These are phyloP conservation scores for Fulica atra DNA, from an alignment of 2,113 vertebrate genomes.

Conservation along the genomic window DNA sequence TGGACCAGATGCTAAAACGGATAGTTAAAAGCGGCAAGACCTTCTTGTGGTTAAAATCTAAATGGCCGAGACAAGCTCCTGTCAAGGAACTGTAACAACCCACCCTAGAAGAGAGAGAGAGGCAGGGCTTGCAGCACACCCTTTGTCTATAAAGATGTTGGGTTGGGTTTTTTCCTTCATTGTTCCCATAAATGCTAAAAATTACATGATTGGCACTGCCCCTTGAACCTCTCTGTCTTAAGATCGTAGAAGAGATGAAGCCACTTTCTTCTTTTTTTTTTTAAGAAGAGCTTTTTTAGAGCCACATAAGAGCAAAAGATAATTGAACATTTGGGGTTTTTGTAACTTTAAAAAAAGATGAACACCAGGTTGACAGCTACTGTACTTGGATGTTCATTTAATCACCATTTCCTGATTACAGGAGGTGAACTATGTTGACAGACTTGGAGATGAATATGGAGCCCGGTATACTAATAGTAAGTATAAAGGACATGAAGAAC, in stretches of 20 bases:
- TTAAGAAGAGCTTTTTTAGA: background rate
- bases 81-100: background rate
- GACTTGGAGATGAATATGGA: constrained; percentile 50
- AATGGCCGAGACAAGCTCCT: background rate
- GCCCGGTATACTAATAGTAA: constrained; percentile 17
- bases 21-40: background rate
- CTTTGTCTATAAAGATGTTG: background rate
- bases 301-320: background rate
- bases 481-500: constrained; percentile 40
- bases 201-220: background rate
- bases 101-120: background rate
- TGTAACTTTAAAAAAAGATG: constrained; percentile 21
- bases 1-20: background rate
- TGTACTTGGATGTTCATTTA: constrained; percentile 66
- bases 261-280: background rate
- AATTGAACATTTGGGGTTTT: background rate
- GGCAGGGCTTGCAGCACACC: background rate
- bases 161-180: background rate
- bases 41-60: background rate
- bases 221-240: background rate
- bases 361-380: constrained; percentile 61
- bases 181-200: background rate
- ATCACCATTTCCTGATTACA: constrained; percentile 64
- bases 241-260: background rate
- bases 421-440: constrained; percentile 58